Evolutionary conservation across 2,888 invertebrate genomes (phyloP), one percentile per base, ranked within the genome.

Genomic region (Axea sp.): DNA sequence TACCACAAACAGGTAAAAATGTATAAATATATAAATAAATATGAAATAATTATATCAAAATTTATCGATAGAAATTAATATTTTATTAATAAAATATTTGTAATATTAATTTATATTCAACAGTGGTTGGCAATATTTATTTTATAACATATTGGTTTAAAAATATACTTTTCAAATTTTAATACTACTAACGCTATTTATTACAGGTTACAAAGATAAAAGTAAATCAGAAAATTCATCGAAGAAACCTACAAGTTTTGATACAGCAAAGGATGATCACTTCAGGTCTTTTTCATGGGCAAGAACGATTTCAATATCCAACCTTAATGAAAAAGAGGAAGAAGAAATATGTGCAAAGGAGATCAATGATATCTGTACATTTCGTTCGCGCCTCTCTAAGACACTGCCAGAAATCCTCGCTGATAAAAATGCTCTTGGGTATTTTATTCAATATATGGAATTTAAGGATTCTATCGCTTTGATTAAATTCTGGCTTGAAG

Each of bases 361-460:
- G 1, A 62, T 74, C 1, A 41, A 37, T 15, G 80, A 82, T 26
- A 88, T 89, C 75, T 87, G 88, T 65, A 89, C 89, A 77, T 89
- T 89, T 77, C 76, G 80, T 41, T 93, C 93, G 0, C 91, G 92
- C 62, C 89, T 96, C 51, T 93, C 94, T 2, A 92, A 94, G 88
- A 93, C 91, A 49, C 89, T 97, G 68, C 88, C 90, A 67, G 94
- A 96, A 81, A 92, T 95, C 76, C 89, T 97, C 8, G 88, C 90
- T 15, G 95, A 96, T 87, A 94, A 94, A 84, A 92, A 92, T 84
- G 94, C 94, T 59, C 89, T 96, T 15, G 92, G 93, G 39, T 95
- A 95, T 87, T 95, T 97, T 85, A 91, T 95, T 57, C 95, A 96
- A 82, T 97, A 92, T 87, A 91, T 97, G 91, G 95, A 96, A 82